A percentile compares a stretch with the other conserved stretches of the same genome.
Evolutionary conservation across 1,140 invertebrate genomes (phyloP).

Genomic region (Pissodes strobi): DNA sequence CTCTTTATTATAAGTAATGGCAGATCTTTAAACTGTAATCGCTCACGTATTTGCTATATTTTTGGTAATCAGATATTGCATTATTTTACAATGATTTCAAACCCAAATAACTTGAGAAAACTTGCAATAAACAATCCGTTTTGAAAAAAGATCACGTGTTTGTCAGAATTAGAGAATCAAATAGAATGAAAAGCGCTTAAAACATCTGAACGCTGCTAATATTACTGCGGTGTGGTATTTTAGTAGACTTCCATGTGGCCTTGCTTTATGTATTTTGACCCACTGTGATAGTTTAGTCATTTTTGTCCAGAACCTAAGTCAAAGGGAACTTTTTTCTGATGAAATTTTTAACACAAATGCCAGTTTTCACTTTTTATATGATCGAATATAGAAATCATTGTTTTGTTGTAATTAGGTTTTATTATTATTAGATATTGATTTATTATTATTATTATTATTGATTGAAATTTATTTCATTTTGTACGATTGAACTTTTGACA

Average conservation of each 20-base stretch:
- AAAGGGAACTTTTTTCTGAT: constrained; percentile 11
- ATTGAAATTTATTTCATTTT: constrained; percentile 10
- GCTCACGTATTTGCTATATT: no score
- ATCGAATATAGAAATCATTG: constrained; percentile 4
- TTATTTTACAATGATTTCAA: no score
- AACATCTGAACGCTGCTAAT: no score
- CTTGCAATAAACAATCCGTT: no score
- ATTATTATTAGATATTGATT: constrained; percentile 22
- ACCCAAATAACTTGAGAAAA: no score
- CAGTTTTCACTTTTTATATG: constrained; percentile 21
- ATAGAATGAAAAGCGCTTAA: no score
- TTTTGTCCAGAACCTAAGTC: constrained; percentile 24
- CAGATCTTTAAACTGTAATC: no score
- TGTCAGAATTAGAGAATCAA: no score
- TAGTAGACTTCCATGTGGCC: constrained; percentile 33
- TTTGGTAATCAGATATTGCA: no score
- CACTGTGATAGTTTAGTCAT: constrained; percentile 40
- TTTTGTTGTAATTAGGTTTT: constrained; percentile 23
- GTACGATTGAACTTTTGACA: constrained; percentile 25
- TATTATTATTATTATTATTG: not conserved
- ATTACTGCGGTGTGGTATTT: constrained; percentile 1
- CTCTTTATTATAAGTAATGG: no score
- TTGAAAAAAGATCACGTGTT: no score
- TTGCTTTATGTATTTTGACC: constrained; percentile 34
- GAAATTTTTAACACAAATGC: constrained; percentile 7